These are phyloP conservation scores for Therioaphis trifolii DNA, from an alignment of 2,888 invertebrate species.

Conservation along the genomic window DNA sequence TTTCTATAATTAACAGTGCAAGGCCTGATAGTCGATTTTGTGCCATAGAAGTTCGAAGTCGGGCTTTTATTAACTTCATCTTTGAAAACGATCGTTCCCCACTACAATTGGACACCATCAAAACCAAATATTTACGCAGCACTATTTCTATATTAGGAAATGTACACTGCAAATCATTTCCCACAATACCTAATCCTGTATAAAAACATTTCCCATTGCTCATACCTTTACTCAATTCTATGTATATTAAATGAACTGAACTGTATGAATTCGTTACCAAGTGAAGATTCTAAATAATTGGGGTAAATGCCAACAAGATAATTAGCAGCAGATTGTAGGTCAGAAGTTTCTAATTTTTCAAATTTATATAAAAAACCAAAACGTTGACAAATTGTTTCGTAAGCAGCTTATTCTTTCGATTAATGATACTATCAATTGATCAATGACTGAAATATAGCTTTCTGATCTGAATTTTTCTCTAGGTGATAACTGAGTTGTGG, in stretches of 20 bases:
- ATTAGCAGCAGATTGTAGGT: conserved; percentile 20
- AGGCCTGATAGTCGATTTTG: conserved; percentile 15
- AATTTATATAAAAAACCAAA: conserved; percentile 40
- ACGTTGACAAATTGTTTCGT: conserved; percentile 7
- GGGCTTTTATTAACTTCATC: too few relatives aligned
- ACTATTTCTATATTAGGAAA: conserved; percentile 14
- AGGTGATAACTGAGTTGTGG: too few relatives aligned
- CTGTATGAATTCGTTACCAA: conserved; percentile 27
- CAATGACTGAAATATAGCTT: conserved; percentile 11
- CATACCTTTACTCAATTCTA: conserved; percentile 11
- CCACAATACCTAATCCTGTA: conserved; percentile 4
- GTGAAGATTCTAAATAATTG: not conserved
- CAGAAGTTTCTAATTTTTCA: too few relatives aligned
- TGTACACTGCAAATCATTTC: conserved; percentile 1
- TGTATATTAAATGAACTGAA: conserved; percentile 19
- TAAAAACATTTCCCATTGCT: too few relatives aligned
- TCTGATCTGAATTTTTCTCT: conserved; percentile 27
- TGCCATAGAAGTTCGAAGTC: conserved; percentile 38
- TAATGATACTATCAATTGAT: conserved; percentile 36
- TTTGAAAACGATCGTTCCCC: conserved; percentile 38
- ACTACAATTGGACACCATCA: conserved; percentile 2
- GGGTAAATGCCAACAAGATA: not conserved
- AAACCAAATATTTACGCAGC: not conserved
- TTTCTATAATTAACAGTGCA: conserved; percentile 4
- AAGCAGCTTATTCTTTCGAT: conserved; percentile 19